Base-by-base conservation (phyloP, 2,113 vertebrate species). In the Setophaga petechia region DNA sequence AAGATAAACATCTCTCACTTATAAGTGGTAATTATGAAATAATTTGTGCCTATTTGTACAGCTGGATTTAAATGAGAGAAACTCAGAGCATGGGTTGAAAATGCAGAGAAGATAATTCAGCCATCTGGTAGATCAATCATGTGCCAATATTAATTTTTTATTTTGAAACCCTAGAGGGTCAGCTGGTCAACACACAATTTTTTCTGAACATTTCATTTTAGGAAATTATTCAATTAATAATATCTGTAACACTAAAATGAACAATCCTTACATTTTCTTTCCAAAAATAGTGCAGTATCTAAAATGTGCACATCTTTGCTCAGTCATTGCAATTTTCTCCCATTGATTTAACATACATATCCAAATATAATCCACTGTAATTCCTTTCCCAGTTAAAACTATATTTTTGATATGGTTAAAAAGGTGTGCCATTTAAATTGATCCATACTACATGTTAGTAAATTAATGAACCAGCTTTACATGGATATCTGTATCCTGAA, bases 1-100 rank as follows among this genome's bases (percentile, higher is more conserved):
- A 90, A 95, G 84, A 96, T 95, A 94, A 95, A 80, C 65, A 41
- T 90, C 33, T 93, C 49, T 84, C 57, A 57, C 6, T 7, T 58
- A 31, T 25, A 72, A 68, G 63, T n/a, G 9, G 51, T 72, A 58
- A 47, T 54, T 74, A 17, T 31, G 23, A 65, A 76, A 76, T 75
- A 3, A 51, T 46, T 72, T 2, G 2, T 87, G 47, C 61, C 61
- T 77, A 5, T 80, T 85, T 77, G 47, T 71, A 72, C 3, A 8
- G 24, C 27, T 83, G 79, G 54, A 75, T 84, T 89, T 87, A 78
- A 77, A 76, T 67, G 43, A 74, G 19, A 88, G 44, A 74, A 69
- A 72, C 12, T 74, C 68, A 67, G 31, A 67, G 41, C 25, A 13
- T 47, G 15, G 49, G n/a, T 37, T 88, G 57, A 67, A 91, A 77